Evolutionary conservation across 2,797 vertebrate genomes (phyloP).

Genomic region (Sebastes cheni): DNA sequence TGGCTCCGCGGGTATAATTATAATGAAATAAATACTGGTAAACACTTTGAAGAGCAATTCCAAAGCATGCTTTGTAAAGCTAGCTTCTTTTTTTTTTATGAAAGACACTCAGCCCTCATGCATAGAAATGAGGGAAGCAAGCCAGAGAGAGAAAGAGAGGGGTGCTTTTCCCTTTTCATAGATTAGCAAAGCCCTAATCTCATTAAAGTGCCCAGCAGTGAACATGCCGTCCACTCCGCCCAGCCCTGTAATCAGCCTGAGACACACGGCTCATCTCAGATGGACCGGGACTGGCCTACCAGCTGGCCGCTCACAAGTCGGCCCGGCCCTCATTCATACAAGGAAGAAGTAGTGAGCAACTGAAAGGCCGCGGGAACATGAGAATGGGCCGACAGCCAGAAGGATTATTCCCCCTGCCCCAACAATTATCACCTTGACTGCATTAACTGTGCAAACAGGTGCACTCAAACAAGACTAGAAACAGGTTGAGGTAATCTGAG

Average conservation of each 20-base stretch:
- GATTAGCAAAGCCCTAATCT: constrained; percentile 83
- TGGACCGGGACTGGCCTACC: constrained; percentile 62
- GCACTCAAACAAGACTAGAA: constrained; percentile 88
- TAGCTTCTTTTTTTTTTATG: constrained; percentile 53
- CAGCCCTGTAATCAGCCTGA: constrained; percentile 81
- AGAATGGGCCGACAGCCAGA: constrained; percentile 87
- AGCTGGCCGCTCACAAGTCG: constrained; percentile 64
- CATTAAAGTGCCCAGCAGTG: constrained; percentile 83
- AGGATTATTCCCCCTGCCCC: constrained; percentile 84
- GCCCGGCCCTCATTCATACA: constrained; percentile 52
- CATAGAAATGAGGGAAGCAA: constrained; percentile 70
- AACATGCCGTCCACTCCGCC: constrained; percentile 74
- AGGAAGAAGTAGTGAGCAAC: constrained; percentile 45
- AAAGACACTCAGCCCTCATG: constrained; percentile 64
- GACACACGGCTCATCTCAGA: constrained; percentile 80
- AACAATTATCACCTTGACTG: constrained; percentile 93
- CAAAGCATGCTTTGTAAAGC: constrained; percentile 70
- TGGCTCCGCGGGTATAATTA: constrained; percentile 64
- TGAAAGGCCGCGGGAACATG: constrained; percentile 71
- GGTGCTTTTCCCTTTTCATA: constrained; percentile 78
- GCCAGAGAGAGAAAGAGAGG: constrained; percentile 53
- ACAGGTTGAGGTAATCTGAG: constrained; percentile 90
- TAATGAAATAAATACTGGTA: constrained; percentile 75
- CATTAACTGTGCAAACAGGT: constrained; percentile 98
- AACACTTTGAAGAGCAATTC: constrained; percentile 76